Conservation (phyloP, 2,888 invertebrate genomes). For the Mesorhabditis spiculigera region DNA sequence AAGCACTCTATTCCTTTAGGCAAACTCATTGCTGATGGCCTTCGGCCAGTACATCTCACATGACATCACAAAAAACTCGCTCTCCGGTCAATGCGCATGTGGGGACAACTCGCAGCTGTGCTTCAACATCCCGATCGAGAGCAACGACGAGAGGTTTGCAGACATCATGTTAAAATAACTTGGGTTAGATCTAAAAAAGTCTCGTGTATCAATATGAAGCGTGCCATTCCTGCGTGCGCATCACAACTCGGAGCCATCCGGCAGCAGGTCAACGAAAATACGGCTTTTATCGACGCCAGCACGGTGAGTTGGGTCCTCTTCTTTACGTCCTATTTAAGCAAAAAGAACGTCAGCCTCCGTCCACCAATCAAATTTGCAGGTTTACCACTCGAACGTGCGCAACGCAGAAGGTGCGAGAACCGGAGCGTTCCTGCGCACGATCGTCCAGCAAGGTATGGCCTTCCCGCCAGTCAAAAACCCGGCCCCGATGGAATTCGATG, state of each 20-base stretch:
- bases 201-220: neutral
- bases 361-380: neutral
- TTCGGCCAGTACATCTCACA: conserved; percentile 52
- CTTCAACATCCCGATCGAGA: conserved; percentile 30
- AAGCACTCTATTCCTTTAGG: conserved; percentile 9
- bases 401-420: neutral
- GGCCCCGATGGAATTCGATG: neutral
- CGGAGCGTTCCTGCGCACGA: neutral
- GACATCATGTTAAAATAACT: neutral
- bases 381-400: conserved; percentile 2
- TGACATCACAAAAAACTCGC: conserved; percentile 44
- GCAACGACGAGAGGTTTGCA: conserved; percentile 24
- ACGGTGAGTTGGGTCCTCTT: conserved; percentile 11
- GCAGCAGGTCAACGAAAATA: conserved; percentile 74
- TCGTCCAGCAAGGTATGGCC: neutral
- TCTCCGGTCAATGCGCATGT: conserved; percentile 28
- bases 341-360: neutral
- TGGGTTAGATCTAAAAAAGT: neutral
- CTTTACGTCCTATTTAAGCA: neutral
- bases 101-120: conserved; percentile 31
- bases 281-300: conserved; percentile 81
- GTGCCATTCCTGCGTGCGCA: conserved; percentile 1
- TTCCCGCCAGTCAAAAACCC: neutral
- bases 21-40: conserved; percentile 44
- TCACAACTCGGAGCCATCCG: conserved; percentile 72